A percentile compares a stretch with the other conserved stretches of the same genome.
Evolutionary conservation across 2,888 invertebrate species (phyloP).

Genomic region (Entomobrya proxima): DNA sequence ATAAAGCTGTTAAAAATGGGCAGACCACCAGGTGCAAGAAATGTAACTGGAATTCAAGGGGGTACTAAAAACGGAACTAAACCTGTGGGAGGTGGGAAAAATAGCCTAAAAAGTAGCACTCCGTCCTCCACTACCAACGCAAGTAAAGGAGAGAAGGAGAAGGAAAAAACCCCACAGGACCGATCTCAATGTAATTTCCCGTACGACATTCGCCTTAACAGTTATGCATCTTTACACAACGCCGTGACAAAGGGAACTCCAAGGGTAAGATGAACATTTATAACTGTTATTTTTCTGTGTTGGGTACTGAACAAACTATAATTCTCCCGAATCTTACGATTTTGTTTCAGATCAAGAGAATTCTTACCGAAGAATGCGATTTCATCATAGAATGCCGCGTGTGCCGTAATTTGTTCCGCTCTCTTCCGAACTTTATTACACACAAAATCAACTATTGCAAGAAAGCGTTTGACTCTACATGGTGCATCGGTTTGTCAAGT

Average conservation of each 20-base stretch:
- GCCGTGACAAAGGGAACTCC: conserved; percentile 67
- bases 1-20: conserved; percentile 49
- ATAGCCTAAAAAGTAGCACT: neutral
- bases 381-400: conserved; percentile 92
- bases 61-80: neutral
- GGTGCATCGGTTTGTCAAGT: conserved; percentile 55
- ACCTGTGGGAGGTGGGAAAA: conserved; percentile 16
- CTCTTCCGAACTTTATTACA: conserved; percentile 90
- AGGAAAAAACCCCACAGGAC: conserved; percentile 41
- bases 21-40: conserved; percentile 56
- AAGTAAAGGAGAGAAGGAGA: neutral
- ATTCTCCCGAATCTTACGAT: neutral
- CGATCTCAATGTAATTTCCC: conserved; percentile 71
- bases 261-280: conserved; percentile 56
- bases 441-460: conserved; percentile 91
- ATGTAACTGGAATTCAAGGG: conserved; percentile 39
- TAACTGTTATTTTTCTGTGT: neutral
- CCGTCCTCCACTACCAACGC: neutral
- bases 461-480: conserved; percentile 71
- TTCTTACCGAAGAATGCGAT: conserved; percentile 90
- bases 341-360: conserved; percentile 82
- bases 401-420: conserved; percentile 90
- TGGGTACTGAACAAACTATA: no score
- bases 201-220: conserved; percentile 71
- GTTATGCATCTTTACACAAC: conserved; percentile 70